Evolutionary conservation across 2,888 invertebrate genomes (phyloP).

Genomic region (Colostygia pectinataria): DNA sequence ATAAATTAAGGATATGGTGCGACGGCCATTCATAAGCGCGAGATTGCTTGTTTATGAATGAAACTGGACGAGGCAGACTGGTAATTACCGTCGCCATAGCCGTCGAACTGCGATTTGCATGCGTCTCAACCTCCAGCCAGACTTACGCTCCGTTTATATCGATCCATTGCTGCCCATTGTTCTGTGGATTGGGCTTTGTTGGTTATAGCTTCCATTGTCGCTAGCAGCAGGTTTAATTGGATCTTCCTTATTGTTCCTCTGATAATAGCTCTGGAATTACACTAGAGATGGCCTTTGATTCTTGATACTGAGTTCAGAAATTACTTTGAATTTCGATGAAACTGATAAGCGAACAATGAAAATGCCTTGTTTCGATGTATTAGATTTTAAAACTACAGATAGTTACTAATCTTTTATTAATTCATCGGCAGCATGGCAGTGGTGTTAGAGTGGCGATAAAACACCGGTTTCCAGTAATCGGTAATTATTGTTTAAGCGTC

Average conservation of each 20-base stretch:
- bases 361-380: conserved; percentile 10
- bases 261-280: conserved; percentile 46
- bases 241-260: conserved; percentile 55
- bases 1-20: conserved; percentile 68
- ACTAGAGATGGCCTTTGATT: conserved; percentile 34
- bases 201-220: conserved; percentile 57
- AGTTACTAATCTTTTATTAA: conserved; percentile 49
- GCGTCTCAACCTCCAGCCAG: conserved; percentile 40
- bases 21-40: conserved; percentile 74
- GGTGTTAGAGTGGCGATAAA: conserved; percentile 51
- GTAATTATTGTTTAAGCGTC: conserved; percentile 76
- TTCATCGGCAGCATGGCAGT: conserved; percentile 44
- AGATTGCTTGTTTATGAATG: conserved; percentile 78
- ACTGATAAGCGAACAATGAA: conserved; percentile 14
- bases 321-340: conserved; percentile 23
- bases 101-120: conserved; percentile 69
- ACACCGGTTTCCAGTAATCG: conserved; percentile 63
- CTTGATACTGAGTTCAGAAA: conserved; percentile 23
- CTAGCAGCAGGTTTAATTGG: conserved; percentile 54
- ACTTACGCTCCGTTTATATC: conserved; percentile 46
- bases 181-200: conserved; percentile 61
- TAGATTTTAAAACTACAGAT: conserved; percentile 37
- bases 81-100: conserved; percentile 68
- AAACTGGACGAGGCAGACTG: conserved; percentile 56
- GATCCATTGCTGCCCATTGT: conserved; percentile 68